Evolutionary conservation across 2,797 vertebrate species (phyloP).

Genomic region (Falco peregrinus): DNA sequence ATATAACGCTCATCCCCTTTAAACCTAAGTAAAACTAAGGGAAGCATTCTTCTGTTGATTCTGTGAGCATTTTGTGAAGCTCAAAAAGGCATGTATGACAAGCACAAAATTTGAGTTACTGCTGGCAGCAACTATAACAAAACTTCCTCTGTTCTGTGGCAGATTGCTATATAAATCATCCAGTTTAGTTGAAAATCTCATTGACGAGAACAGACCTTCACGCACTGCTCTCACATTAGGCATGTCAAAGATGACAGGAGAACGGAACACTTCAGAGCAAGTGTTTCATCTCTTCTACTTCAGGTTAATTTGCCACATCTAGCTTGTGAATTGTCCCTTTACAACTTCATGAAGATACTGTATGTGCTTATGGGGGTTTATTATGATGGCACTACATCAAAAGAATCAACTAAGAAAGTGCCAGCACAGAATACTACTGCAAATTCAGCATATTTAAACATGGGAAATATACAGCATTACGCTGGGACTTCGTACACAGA

Average conservation of each 20-base stretch:
- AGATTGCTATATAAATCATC: not conserved
- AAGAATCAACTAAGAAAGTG: not conserved
- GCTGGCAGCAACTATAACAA: not conserved
- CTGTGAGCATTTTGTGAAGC: not conserved
- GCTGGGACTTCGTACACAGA: not conserved
- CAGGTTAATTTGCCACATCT: not conserved
- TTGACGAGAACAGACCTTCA: not conserved
- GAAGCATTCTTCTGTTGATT: not conserved
- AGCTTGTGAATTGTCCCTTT: not conserved
- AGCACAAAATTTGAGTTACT: not conserved
- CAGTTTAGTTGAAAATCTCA: not conserved
- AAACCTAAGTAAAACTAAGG: not conserved
- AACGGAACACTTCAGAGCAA: not conserved
- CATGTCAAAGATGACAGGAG: not conserved
- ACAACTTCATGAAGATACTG: not conserved
- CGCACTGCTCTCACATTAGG: not conserved
- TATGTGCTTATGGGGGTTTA: not conserved
- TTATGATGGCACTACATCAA: not conserved
- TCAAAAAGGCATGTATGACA: not conserved
- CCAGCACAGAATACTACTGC: not conserved
- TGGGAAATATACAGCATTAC: not conserved
- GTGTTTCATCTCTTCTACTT: not conserved
- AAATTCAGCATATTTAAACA: not conserved
- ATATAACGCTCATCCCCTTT: not conserved
- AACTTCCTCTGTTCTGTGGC: not conserved